Percentiles rank a stretch among this genome's conserved stretches.
Evolutionary conservation across 1,140 invertebrate species (phyloP).

Genomic region (Ips nitidus): DNA sequence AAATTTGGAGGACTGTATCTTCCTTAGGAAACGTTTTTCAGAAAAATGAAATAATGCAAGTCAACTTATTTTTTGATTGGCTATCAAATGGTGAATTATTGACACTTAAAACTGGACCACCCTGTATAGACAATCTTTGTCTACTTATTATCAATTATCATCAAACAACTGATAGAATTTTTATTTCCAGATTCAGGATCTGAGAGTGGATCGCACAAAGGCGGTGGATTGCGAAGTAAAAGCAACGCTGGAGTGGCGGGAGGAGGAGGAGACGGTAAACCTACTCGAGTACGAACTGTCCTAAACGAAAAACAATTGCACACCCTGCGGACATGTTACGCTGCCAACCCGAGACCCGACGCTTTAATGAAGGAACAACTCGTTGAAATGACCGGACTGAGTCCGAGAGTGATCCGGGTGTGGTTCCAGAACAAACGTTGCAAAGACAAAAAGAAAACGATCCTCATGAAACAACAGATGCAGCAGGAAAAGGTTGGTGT

Average conservation of each 20-base stretch:
- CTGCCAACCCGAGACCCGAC: slow-evolving; percentile 95
- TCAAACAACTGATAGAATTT: too few species aligned
- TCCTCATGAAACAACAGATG: slow-evolving; percentile 96
- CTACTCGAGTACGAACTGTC: slow-evolving; percentile 95
- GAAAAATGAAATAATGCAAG: too few species aligned
- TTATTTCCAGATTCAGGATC: slow-evolving; percentile 74
- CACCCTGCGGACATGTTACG: slow-evolving; percentile 93
- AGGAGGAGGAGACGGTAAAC: slow-evolving; percentile 83
- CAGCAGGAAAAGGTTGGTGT: slow-evolving; percentile 93
- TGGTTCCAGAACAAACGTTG: slow-evolving; percentile 99
- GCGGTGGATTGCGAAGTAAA: slow-evolving; percentile 59
- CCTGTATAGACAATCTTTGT: too few species aligned
- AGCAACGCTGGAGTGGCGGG: slow-evolving; percentile 53
- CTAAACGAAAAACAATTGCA: slow-evolving; percentile 98
- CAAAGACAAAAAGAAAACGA: slow-evolving; percentile 98
- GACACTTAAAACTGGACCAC: too few species aligned
- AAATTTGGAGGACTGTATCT: too few species aligned
- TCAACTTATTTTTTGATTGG: too few species aligned
- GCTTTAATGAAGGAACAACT: slow-evolving; percentile 99
- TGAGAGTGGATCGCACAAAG: slow-evolving; percentile 81
- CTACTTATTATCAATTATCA: too few species aligned
- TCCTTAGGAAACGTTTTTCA: too few species aligned
- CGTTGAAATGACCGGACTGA: slow-evolving; percentile 97
- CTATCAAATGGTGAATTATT: too few species aligned
- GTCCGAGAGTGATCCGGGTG: slow-evolving; percentile 92